These are phyloP conservation scores for Pteromalus puparum DNA, from an alignment of 1,140 invertebrate species.

Conservation along the genomic window DNA sequence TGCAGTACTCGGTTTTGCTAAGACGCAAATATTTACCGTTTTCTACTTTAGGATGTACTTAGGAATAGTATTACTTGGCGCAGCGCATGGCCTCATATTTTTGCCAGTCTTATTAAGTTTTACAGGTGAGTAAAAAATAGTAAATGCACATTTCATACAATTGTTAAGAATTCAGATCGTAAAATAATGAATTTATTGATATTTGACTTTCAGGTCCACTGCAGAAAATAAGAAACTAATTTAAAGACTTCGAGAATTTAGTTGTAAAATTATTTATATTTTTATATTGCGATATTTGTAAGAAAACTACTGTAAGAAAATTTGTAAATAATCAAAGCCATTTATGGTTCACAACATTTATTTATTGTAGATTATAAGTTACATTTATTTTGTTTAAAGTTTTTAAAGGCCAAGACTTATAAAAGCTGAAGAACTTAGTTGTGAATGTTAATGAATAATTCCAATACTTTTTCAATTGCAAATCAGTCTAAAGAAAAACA, in stretches of 20 bases:
- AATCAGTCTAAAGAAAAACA: conserved; percentile 45
- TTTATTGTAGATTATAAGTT: conserved; percentile 40
- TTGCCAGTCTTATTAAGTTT: conserved; percentile 97
- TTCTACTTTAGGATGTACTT: conserved; percentile 99
- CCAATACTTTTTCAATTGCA: conserved; percentile 38
- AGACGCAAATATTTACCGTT: conserved; percentile 97
- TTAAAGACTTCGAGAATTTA: neutral
- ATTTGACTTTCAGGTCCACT: conserved; percentile 23
- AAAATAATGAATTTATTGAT: neutral
- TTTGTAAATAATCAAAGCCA: conserved; percentile 30
- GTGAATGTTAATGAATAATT: conserved; percentile 17
- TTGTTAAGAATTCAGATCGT: neutral
- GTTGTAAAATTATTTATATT: conserved; percentile 23
- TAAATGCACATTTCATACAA: neutral
- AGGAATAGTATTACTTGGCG: conserved; percentile 96
- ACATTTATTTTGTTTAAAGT: conserved; percentile 38
- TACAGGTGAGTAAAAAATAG: conserved; percentile 78
- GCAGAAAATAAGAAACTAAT: neutral
- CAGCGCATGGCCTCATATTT: conserved; percentile 96
- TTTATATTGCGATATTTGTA: neutral
- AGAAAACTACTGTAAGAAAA: neutral
- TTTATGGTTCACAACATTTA: conserved; percentile 39
- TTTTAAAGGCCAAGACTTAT: conserved; percentile 26
- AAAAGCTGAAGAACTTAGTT: conserved; percentile 13
- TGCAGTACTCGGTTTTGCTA: conserved; percentile 94